phyloP scores from a whole-genome alignment of 2,888 invertebrate genomes.

The Cynaeus angustus region DNA sequence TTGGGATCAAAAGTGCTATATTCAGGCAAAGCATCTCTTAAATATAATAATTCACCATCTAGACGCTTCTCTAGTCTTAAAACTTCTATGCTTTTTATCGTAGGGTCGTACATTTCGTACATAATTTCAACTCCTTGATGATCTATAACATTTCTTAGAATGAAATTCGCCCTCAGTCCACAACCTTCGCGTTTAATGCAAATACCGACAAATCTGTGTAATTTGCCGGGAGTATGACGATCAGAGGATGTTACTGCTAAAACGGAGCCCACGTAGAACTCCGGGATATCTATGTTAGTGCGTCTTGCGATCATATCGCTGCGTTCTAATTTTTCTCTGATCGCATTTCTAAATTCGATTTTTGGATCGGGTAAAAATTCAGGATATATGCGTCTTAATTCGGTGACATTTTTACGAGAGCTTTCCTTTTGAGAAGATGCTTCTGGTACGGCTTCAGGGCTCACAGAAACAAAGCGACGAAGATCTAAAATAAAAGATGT shows the following conservation, averaged over 20 bases:
- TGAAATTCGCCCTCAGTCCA: conserved; percentile 90
- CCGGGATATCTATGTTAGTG: conserved; percentile 89
- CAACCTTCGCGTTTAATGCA: conserved; percentile 90
- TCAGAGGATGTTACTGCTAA: conserved; percentile 92
- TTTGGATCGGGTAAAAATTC: conserved; percentile 95
- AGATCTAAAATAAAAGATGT: conserved; percentile 11
- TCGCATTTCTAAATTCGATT: conserved; percentile 82
- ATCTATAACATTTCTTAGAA: conserved; percentile 94
- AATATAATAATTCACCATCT: conserved; percentile 90
- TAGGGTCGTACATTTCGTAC: conserved; percentile 95
- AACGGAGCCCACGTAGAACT: conserved; percentile 97
- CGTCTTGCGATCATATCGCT: conserved; percentile 93
- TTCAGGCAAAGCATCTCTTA: conserved; percentile 92
- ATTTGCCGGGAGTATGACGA: conserved; percentile 87
- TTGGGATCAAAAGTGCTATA: conserved; percentile 94
- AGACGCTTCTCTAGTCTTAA: conserved; percentile 93
- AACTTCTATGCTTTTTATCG: conserved; percentile 91
- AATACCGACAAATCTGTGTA: conserved; percentile 92
- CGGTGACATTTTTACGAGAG: conserved; percentile 64
- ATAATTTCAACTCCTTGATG: conserved; percentile 83
- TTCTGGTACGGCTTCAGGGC: not conserved
- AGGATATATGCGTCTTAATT: conserved; percentile 85
- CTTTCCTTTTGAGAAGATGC: not conserved
- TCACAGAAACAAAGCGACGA: not conserved
- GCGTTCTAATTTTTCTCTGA: conserved; percentile 92